These are phyloP conservation scores for Antheraea mylitta DNA, from an alignment of 1,140 invertebrate genomes.

Conservation along the genomic window DNA sequence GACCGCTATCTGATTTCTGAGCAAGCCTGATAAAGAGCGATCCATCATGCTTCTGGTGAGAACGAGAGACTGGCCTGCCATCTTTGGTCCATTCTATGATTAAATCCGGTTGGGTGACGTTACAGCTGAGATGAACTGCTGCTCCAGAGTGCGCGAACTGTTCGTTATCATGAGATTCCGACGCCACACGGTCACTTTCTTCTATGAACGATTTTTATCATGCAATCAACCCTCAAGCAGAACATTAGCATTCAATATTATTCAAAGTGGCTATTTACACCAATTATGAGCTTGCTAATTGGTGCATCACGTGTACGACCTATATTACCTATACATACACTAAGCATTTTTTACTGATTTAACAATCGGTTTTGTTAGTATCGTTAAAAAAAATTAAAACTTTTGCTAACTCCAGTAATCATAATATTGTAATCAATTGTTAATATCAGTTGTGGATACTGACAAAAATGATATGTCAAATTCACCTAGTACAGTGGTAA, in stretches of 20 bases:
- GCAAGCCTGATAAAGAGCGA: slow-evolving; percentile 76
- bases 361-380: not conserved
- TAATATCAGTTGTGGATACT: no score
- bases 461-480: not conserved
- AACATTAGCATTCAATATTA: not conserved
- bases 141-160: slow-evolving; percentile 78
- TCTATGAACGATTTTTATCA: slow-evolving; percentile 57
- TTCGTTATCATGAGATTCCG: slow-evolving; percentile 61
- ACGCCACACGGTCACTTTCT: slow-evolving; percentile 41
- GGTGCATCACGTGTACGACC: slow-evolving; percentile 39
- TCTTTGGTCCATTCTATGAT: slow-evolving; percentile 80
- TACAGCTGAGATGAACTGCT: slow-evolving; percentile 81
- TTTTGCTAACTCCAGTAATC: no score
- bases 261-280: not conserved
- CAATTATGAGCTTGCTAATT: slow-evolving; percentile 15
- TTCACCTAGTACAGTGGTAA: not conserved
- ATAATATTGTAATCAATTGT: no score
- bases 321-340: slow-evolving; percentile 33
- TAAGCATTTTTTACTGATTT: slow-evolving; percentile 1
- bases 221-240: slow-evolving; percentile 49
- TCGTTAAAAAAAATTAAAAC: no score
- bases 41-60: slow-evolving; percentile 47
- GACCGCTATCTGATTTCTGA: slow-evolving; percentile 82
- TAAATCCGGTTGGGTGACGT: slow-evolving; percentile 54
- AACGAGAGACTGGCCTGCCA: slow-evolving; percentile 65